A percentile compares a stretch with the other conserved stretches of the same genome.
Conservation (phyloP, 1,140 invertebrate genomes). For the Diorhabda sublineata region DNA sequence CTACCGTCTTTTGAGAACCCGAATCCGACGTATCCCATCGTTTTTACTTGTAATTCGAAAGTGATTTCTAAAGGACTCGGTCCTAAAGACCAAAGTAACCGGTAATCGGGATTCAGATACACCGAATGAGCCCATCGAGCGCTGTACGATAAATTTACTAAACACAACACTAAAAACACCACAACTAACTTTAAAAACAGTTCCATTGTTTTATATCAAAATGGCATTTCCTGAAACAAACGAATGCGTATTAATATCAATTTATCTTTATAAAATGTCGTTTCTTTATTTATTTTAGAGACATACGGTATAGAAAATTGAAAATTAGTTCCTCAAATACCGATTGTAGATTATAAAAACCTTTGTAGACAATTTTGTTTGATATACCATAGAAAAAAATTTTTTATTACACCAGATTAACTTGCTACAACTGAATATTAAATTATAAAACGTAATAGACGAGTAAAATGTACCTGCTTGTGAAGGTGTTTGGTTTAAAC, state of each 20-base stretch:
- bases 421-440: no score
- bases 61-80: conserved; percentile 59
- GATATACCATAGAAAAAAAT: no score
- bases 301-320: no score
- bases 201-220: conserved; percentile 26
- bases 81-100: conserved; percentile 45
- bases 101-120: conserved; percentile 44
- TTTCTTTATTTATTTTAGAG: not conserved
- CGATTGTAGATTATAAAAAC: no score
- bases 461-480: no score
- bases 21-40: conserved; percentile 75
- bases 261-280: not conserved
- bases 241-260: not conserved
- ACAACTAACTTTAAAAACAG: conserved; percentile 27
- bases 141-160: conserved; percentile 26
- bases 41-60: conserved; percentile 75
- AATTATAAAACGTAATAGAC: no score
- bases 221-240: not conserved
- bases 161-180: conserved; percentile 40
- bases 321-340: no score
- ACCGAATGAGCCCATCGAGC: conserved; percentile 46
- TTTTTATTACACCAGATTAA: no score
- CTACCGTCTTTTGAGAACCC: conserved; percentile 73
- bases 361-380: no score
- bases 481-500: no score